These are phyloP conservation scores for Morinoia aosen DNA, from an alignment of 2,888 invertebrate species.

Conservation along the genomic window DNA sequence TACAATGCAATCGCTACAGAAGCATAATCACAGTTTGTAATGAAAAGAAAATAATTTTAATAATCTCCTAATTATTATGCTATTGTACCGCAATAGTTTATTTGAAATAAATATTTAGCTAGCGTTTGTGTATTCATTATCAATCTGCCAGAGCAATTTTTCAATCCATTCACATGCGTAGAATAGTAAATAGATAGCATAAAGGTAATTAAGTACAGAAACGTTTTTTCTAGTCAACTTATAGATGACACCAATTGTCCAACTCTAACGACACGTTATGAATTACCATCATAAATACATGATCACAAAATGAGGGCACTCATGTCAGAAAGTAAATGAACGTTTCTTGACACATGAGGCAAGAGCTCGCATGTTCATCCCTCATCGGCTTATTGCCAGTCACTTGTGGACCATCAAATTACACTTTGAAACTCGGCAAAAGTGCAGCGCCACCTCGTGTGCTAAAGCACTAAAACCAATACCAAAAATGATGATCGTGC, in stretches of 20 bases:
- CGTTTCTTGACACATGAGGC: not conserved
- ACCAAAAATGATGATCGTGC: not conserved
- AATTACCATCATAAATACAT: not conserved
- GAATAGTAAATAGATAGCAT: no score
- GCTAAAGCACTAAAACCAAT: constrained; percentile 16
- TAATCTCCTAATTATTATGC: no score
- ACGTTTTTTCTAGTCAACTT: not conserved
- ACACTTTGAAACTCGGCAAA: not conserved
- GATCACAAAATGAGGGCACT: not conserved
- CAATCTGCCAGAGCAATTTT: no score
- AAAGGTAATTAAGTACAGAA: not conserved
- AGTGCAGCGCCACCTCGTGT: not conserved
- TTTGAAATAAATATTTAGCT: no score
- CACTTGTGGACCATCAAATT: not conserved
- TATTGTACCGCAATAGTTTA: no score
- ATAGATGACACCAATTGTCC: not conserved
- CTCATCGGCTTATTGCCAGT: not conserved
- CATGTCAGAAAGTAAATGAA: not conserved
- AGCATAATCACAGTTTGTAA: no score
- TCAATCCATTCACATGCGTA: no score
- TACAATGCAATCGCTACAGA: no score
- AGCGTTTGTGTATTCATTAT: no score
- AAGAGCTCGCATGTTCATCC: constrained; percentile 5
- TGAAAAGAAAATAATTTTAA: no score
- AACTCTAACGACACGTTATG: not conserved